Base-by-base conservation (phyloP, 2,113 vertebrate species). In the Lasiurus cinereus region DNA sequence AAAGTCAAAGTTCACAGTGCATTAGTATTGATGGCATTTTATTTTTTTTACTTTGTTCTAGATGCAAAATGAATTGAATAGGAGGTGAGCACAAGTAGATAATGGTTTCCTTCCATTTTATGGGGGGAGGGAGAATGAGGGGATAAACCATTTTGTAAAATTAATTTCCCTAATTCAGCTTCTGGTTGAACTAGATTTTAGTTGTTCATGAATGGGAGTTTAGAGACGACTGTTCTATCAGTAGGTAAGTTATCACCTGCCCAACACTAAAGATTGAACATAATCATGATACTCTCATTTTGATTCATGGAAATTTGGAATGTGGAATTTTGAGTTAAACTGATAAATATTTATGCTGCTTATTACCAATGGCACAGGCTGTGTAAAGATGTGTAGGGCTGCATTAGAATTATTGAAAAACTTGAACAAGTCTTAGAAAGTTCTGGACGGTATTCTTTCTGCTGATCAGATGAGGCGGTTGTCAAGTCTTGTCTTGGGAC, bases 1-100 rank as follows among this genome's bases (percentile, higher is more conserved):
- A 84, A 52, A 93, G 77, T 94, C 73, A 96, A 92, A 52, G 64
- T 66, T 97, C 87, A 43, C 12, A 97, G 52, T 93, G 59, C 19
- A 31, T 62, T 78, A 19, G 9, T 36, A 31, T 43, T 4, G n/a
- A 76, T 64, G 46, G 43, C 7, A 78, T 95, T 88, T 94, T n/a
- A n/a, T 91, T 27, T 96, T 74, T 87, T 59, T 76, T 85, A 33
- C 16, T 92, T 69, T 95, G 52, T 36, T 88, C 54, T 52, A 90
- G 11, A 90, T 74, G 64, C 27, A 72, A 91, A 27, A 62, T 10
- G 21, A 94, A 85, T n/a, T 36, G 11, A 80, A 54, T 12, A 67
- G 54, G 27, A 77, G 3, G 9, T 29, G 33, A 92, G 19, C 79
- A 29, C 74, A 24, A 15, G 19, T 0, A 73, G 16, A 18, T 74